phyloP scores from a whole-genome alignment of 2,888 invertebrate genomes.

The Tridacna crocea region DNA sequence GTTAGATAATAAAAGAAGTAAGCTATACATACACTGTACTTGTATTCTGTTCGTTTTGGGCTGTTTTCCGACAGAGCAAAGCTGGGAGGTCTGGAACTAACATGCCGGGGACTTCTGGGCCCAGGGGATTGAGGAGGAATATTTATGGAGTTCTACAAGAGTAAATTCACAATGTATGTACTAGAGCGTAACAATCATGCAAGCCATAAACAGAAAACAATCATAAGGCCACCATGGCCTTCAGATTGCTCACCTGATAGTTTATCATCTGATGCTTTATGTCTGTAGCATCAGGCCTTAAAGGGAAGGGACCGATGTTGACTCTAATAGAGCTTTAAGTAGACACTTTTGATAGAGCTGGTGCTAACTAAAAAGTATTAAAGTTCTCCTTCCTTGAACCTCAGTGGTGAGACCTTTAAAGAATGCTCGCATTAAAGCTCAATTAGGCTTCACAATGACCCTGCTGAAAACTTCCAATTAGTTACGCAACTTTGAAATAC shows the following conservation, averaged over 20 bases:
- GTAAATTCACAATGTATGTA: slow-evolving; percentile 24
- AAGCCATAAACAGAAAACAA: background rate
- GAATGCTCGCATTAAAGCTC: too few relatives aligned
- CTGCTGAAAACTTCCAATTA: background rate
- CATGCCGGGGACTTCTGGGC: slow-evolving; percentile 56
- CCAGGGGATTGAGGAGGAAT: slow-evolving; percentile 58
- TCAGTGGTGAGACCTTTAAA: too few relatives aligned
- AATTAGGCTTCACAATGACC: background rate
- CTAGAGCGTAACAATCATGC: slow-evolving; percentile 3
- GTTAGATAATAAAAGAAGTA: background rate
- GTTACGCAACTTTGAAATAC: too few relatives aligned
- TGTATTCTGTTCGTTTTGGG: slow-evolving; percentile 52
- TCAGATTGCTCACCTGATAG: background rate
- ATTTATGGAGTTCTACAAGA: slow-evolving; percentile 31
- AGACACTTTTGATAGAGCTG: too few relatives aligned
- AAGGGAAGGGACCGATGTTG: too few relatives aligned
- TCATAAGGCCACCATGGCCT: background rate
- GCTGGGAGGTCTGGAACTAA: slow-evolving; percentile 52
- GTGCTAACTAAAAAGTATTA: too few relatives aligned
- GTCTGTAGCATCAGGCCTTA: too few relatives aligned
- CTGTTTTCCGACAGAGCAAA: slow-evolving; percentile 49
- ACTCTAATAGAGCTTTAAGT: too few relatives aligned
- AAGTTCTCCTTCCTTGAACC: too few relatives aligned
- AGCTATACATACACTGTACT: slow-evolving; percentile 61
- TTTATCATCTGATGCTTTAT: background rate